phyloP scores from a whole-genome alignment of 2,113 vertebrate species.

The Psophia crepitans region DNA sequence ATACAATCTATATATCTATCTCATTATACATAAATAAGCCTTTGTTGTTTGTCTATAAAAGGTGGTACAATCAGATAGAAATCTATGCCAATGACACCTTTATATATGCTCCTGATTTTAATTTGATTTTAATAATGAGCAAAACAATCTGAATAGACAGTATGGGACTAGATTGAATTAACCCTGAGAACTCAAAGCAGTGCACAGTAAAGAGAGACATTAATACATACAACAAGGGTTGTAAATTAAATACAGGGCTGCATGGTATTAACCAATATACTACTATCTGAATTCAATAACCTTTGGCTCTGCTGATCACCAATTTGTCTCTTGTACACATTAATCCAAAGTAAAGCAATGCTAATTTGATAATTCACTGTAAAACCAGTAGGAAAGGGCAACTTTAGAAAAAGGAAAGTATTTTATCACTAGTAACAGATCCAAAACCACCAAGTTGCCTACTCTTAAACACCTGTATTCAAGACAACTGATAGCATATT shows the following conservation, averaged over 20 bases:
- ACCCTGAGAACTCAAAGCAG: not conserved
- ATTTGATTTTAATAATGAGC: not conserved
- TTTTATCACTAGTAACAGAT: not conserved
- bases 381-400: not conserved
- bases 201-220: not conserved
- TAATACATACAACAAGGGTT: not conserved
- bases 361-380: not conserved
- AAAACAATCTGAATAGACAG: not conserved
- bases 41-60: not conserved
- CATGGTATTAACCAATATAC: not conserved
- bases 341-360: not conserved
- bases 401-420: not conserved
- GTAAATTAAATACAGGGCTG: not conserved
- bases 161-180: not conserved
- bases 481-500: not conserved
- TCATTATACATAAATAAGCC: not conserved
- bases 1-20: not conserved
- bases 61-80: not conserved
- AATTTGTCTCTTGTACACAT: not conserved
- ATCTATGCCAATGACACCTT: not conserved
- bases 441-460: not conserved
- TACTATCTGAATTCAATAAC: not conserved
- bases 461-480: not conserved
- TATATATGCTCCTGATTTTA: not conserved
- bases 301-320: not conserved